Conservation (phyloP, 2,113 vertebrate species). For the Pungitius pungitius region DNA sequence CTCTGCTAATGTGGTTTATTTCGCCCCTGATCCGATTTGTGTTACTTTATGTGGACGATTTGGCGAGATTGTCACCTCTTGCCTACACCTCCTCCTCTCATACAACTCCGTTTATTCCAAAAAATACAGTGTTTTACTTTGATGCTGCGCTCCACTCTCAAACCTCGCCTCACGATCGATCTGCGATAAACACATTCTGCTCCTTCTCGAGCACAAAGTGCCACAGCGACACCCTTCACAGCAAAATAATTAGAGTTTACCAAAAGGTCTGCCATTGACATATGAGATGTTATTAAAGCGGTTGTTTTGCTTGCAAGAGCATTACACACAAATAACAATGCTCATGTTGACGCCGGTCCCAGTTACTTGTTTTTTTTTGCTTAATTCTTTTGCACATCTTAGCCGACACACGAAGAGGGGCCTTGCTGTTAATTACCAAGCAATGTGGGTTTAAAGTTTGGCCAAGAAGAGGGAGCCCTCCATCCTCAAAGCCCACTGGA, state of each 20-base stretch:
- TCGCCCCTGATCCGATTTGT: neutral
- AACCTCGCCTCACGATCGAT: conserved; percentile 61
- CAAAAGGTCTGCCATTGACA: neutral
- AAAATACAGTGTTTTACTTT: conserved; percentile 48
- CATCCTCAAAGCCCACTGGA: conserved; percentile 72
- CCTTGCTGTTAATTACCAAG: conserved; percentile 60
- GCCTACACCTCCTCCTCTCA: neutral
- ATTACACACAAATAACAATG: conserved; percentile 30
- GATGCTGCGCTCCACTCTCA: conserved; percentile 48
- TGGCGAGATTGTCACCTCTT: neutral
- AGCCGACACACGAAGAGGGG: conserved; percentile 45
- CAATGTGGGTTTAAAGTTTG: conserved; percentile 65
- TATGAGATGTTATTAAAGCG: conserved; percentile 19
- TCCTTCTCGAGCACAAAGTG: conserved; percentile 54
- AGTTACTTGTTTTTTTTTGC: conserved; percentile 14
- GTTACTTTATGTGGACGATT: neutral
- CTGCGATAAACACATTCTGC: conserved; percentile 71
- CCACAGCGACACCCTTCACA: conserved; percentile 43
- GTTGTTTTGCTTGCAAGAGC: conserved; percentile 15
- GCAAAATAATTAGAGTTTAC: conserved; percentile 17
- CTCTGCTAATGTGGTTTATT: neutral
- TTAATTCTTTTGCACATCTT: conserved; percentile 13
- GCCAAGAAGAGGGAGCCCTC: conserved; percentile 66
- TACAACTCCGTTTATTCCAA: neutral
- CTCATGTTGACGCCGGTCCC: conserved; percentile 14